Percentiles rank a stretch among this genome's conserved stretches.
Conservation (phyloP, 2,888 invertebrate genomes). For the Meta bourneti region DNA sequence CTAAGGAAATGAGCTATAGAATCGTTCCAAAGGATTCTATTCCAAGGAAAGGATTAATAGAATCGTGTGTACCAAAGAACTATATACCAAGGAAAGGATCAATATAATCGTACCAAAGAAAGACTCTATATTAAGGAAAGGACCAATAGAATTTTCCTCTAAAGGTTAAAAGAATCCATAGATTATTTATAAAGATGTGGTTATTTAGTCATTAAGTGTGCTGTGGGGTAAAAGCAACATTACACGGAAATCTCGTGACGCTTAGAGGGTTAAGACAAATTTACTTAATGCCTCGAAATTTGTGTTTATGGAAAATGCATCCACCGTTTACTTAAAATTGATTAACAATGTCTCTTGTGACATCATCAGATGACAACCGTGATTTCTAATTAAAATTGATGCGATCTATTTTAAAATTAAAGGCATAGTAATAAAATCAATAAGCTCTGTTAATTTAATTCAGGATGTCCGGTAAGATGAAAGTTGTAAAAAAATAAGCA, state of each 20-base stretch:
- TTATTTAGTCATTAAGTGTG: too few relatives aligned
- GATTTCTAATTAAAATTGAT: slow-evolving; percentile 69
- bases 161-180: too few relatives aligned
- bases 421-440: slow-evolving; percentile 47
- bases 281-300: slow-evolving; percentile 56
- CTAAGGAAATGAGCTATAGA: too few relatives aligned
- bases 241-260: neutral
- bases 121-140: too few relatives aligned
- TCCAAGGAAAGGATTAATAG: too few relatives aligned
- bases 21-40: too few relatives aligned
- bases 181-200: too few relatives aligned
- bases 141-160: too few relatives aligned
- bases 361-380: slow-evolving; percentile 49
- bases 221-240: too few relatives aligned
- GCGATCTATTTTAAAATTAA: slow-evolving; percentile 56
- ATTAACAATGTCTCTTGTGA: slow-evolving; percentile 60
- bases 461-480: slow-evolving; percentile 15
- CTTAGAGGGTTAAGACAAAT: slow-evolving; percentile 33
- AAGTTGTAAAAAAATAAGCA: slow-evolving; percentile 12
- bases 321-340: slow-evolving; percentile 38
- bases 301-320: slow-evolving; percentile 29
- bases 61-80: too few relatives aligned
- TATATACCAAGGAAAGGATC: too few relatives aligned
- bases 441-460: slow-evolving; percentile 50
- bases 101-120: too few relatives aligned